phyloP scores from a whole-genome alignment of 2,888 invertebrate genomes.

The Eupithecia vulgata region DNA sequence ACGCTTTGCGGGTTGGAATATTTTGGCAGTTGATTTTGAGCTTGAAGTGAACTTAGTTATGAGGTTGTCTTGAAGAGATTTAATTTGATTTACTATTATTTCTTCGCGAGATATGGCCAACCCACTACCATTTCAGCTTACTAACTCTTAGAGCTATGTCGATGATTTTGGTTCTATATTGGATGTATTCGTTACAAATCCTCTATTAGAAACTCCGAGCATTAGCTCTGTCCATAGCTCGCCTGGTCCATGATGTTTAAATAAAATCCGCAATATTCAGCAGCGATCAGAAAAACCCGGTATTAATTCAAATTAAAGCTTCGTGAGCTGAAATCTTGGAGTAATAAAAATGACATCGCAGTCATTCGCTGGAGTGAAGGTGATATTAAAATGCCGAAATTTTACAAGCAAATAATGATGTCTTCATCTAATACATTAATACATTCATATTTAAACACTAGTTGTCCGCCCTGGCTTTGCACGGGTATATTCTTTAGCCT shows the following conservation, averaged over 20 bases:
- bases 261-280: slow-evolving; percentile 64
- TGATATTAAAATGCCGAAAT: background rate
- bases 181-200: too few relatives aligned
- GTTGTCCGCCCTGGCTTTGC: too few relatives aligned
- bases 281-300: slow-evolving; percentile 65
- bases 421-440: too few relatives aligned
- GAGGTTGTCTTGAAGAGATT: background rate
- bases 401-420: too few relatives aligned
- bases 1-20: slow-evolving; percentile 24
- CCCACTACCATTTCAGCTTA: too few relatives aligned
- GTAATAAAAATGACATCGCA: background rate
- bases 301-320: slow-evolving; percentile 77
- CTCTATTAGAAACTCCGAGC: too few relatives aligned
- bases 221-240: slow-evolving; percentile 25
- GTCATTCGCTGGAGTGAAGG: too few relatives aligned
- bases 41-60: slow-evolving; percentile 6
- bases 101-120: too few relatives aligned
- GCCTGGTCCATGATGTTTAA: slow-evolving; percentile 57
- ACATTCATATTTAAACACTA: too few relatives aligned
- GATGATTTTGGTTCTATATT: too few relatives aligned
- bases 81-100: background rate
- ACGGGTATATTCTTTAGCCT: too few relatives aligned
- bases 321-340: slow-evolving; percentile 50
- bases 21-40: slow-evolving; percentile 15
- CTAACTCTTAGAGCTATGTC: too few relatives aligned